Conservation (phyloP, 2,797 vertebrate species). For the Enteromius fasciolatus region DNA sequence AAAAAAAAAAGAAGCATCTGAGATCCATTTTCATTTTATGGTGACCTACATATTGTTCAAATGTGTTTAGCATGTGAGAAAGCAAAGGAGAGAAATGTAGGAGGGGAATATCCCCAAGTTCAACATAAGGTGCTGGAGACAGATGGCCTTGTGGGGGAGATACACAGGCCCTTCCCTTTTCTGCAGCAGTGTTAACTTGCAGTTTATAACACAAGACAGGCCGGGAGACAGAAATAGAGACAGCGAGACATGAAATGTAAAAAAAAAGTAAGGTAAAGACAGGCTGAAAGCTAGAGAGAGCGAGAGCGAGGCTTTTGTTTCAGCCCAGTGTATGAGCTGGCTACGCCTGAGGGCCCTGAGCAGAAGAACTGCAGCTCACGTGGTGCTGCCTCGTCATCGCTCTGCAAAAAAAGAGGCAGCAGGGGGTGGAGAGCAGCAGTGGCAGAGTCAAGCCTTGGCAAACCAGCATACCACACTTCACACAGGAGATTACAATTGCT, state of each 20-base stretch:
- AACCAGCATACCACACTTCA: constrained; percentile 66
- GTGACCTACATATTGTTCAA: constrained; percentile 77
- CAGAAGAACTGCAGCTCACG: constrained; percentile 48
- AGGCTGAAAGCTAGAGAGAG: background rate
- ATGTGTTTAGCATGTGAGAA: constrained; percentile 66
- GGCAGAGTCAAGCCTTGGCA: constrained; percentile 71
- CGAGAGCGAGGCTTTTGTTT: constrained; percentile 52
- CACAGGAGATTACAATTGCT: constrained; percentile 72
- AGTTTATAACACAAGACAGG: constrained; percentile 5
- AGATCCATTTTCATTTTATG: constrained; percentile 57
- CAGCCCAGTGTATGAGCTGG: constrained; percentile 46
- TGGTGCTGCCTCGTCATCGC: constrained; percentile 47
- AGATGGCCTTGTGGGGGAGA: constrained; percentile 37
- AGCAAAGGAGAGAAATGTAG: constrained; percentile 62
- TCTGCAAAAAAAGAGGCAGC: constrained; percentile 38
- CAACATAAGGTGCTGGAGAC: constrained; percentile 16
- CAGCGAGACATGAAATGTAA: background rate
- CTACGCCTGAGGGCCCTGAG: constrained; percentile 51
- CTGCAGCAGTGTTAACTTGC: background rate
- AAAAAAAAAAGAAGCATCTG: constrained; percentile 35
- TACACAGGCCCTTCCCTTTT: constrained; percentile 20
- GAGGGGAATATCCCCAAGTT: constrained; percentile 56
- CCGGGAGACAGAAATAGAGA: constrained; percentile 1
- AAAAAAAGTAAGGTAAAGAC: background rate
- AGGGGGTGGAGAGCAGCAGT: constrained; percentile 51